These are phyloP conservation scores for Gryon sp. DNA, from an alignment of 1,140 invertebrate species.

Conservation along the genomic window DNA sequence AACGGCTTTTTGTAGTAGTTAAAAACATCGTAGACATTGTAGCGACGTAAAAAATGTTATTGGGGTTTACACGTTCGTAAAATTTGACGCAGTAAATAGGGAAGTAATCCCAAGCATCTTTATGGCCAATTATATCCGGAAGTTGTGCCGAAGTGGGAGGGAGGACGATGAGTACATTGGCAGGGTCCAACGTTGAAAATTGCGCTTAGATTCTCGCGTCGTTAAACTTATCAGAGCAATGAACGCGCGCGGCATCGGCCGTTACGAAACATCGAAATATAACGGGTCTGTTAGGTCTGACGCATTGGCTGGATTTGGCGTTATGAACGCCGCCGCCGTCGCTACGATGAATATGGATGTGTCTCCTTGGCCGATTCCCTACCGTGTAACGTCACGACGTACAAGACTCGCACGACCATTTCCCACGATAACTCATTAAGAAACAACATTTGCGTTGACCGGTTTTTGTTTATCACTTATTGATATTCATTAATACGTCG, in stretches of 20 bases:
- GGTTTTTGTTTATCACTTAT: conserved; percentile 56
- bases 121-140: conserved; percentile 52
- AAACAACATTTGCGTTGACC: conserved; percentile 46
- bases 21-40: conserved; percentile 43
- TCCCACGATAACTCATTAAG: conserved; percentile 59
- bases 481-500: conserved; percentile 48
- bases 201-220: conserved; percentile 48
- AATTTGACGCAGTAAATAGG: conserved; percentile 52
- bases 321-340: conserved; percentile 41
- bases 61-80: conserved; percentile 57
- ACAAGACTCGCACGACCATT: conserved; percentile 55
- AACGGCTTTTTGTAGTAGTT: conserved; percentile 39
- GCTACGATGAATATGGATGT: conserved; percentile 73
- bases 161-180: conserved; percentile 13
- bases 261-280: conserved; percentile 63
- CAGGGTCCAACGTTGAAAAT: conserved; percentile 49
- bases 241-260: conserved; percentile 54
- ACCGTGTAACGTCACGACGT: conserved; percentile 54
- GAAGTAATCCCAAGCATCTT: conserved; percentile 47
- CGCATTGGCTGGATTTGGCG: conserved; percentile 61
- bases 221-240: conserved; percentile 59
- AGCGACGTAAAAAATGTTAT: conserved; percentile 47
- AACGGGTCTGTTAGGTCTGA: conserved; percentile 62
- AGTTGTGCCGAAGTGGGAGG: no score
- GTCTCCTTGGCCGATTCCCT: conserved; percentile 65